Base-by-base conservation (phyloP, 2,113 vertebrate species). In the Zapus hudsonius region DNA sequence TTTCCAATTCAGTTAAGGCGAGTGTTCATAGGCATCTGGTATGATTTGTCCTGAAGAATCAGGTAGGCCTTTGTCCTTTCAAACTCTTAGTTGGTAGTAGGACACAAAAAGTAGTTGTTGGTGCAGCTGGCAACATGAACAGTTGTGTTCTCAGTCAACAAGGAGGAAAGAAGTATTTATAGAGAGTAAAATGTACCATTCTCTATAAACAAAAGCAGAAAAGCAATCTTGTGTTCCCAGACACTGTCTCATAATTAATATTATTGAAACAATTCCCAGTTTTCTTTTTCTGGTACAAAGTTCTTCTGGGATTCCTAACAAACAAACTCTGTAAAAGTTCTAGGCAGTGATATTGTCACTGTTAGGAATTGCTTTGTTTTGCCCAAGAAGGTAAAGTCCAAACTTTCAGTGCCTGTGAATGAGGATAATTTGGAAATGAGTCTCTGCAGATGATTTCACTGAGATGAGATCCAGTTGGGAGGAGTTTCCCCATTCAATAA, bases 121-220 rank as follows among this genome's bases (percentile, higher is more conserved):
- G 33, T 44, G 3, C 17, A 67, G 7, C 44, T 86, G 25, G 22
- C 52, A 70, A 64, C 2, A 70, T 29, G n/a, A 33, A 52, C 33
- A 64, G 74, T 25, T 1, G 0, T 88, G 22, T 94, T 66, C 7
- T 55, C 19, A 64, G 52, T 61, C 38, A 89, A 52, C 23, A 86
- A 2, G 40, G n/a, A 70, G 10, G 70, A 63, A 94, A 63, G 11
- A 75, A 94, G 55, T 59, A n/a, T 82, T 94, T 90, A 11, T 63
- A 57, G 70, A 11, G 38, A 87, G 63, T 81, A 91, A 82, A 72
- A 81, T 25, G 52, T 25, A 36, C 55, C 9, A 55, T 84, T 84
- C 20, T 84, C 19, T 27, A 61, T 67, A 70, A 79, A 44, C 23
- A 38, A 84, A 52, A 74, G 17, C 38, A 91, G 61, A 87, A 89